These are phyloP conservation scores for Notodonta dromedarius DNA, from an alignment of 2,888 invertebrate species.

Conservation along the genomic window DNA sequence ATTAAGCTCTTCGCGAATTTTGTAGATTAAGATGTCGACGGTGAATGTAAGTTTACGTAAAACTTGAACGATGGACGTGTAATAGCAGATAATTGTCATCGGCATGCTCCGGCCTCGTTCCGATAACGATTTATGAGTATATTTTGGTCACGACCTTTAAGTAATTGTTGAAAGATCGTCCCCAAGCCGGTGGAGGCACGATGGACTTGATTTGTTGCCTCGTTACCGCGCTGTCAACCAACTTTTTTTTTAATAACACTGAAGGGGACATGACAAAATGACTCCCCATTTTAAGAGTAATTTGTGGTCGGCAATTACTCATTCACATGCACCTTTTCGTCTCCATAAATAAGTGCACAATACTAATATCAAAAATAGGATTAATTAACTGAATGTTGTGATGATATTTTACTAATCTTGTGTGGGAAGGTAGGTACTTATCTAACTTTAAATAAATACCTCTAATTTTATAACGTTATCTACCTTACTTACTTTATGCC, in stretches of 20 bases:
- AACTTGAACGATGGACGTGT: slow-evolving; percentile 50
- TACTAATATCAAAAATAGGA: too few species aligned
- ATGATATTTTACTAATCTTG: too few species aligned
- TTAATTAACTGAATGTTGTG: too few species aligned
- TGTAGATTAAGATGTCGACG: slow-evolving; percentile 27
- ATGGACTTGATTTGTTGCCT: slow-evolving; percentile 47
- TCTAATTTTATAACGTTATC: too few species aligned
- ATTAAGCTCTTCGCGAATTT: slow-evolving; percentile 14
- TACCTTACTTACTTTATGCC: too few species aligned
- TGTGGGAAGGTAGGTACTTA: too few species aligned
- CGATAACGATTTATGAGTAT: slow-evolving; percentile 69
- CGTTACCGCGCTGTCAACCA: slow-evolving; percentile 14
- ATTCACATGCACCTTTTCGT: too few species aligned
- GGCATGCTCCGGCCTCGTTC: slow-evolving; percentile 59
- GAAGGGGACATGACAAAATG: too few species aligned
- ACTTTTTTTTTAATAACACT: background rate
- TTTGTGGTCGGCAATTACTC: too few species aligned
- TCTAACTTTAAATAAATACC: too few species aligned
- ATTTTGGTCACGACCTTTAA: slow-evolving; percentile 71
- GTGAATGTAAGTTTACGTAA: slow-evolving; percentile 29
- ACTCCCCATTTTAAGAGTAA: too few species aligned
- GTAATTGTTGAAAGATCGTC: slow-evolving; percentile 65
- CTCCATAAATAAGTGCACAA: too few species aligned
- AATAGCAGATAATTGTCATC: slow-evolving; percentile 76
- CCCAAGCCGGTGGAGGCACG: slow-evolving; percentile 47